phyloP scores from a whole-genome alignment of 2,113 vertebrate species.

The Emydocephalus ijimae region DNA sequence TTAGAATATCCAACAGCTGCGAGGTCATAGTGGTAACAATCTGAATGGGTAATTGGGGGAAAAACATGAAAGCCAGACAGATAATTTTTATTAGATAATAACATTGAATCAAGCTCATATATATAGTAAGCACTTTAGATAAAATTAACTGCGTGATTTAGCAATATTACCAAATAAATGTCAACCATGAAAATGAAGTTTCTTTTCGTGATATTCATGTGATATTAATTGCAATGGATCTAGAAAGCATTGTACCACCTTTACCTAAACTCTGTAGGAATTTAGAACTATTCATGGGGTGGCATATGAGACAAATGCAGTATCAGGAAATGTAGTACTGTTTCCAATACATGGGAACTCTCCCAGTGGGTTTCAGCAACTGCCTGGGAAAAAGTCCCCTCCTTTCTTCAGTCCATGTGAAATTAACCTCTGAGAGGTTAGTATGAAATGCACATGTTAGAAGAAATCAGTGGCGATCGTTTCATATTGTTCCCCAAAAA shows the following conservation, averaged over 20 bases:
- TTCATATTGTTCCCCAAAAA: neutral
- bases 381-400: neutral
- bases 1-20: conserved; percentile 68
- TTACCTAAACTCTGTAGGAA: neutral
- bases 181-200: neutral
- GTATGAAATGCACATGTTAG: neutral
- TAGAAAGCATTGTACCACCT: no score
- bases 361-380: neutral
- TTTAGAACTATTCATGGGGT: neutral
- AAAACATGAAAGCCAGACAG: conserved; percentile 63
- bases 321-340: neutral
- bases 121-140: conserved; percentile 40
- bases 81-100: conserved; percentile 66
- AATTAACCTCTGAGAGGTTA: neutral
- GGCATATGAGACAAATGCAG: neutral
- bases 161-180: conserved; percentile 4
- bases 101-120: conserved; percentile 49
- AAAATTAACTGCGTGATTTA: conserved; percentile 47
- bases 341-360: neutral
- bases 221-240: neutral
- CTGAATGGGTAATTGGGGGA: conserved; percentile 63
- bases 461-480: neutral
- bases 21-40: conserved; percentile 63
- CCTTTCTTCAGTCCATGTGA: neutral
- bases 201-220: neutral